phyloP scores from a whole-genome alignment of 2,888 invertebrate genomes.

The Cheilosia urbana region DNA sequence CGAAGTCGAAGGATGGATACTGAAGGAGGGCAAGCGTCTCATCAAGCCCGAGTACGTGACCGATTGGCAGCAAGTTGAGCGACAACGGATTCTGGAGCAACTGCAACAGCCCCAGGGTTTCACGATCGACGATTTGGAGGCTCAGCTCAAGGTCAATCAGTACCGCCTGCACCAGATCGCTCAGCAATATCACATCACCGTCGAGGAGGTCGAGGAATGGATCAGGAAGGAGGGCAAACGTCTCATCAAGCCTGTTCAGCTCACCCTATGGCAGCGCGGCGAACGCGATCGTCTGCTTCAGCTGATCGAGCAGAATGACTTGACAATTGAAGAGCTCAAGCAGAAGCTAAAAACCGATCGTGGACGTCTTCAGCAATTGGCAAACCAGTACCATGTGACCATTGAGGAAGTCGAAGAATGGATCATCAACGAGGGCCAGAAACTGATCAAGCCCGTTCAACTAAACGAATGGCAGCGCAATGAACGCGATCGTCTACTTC shows the following conservation, averaged over 20 bases:
- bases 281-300: slow-evolving; percentile 78
- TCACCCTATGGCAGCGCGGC: slow-evolving; percentile 78
- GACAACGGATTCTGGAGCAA: slow-evolving; percentile 78
- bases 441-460: slow-evolving; percentile 51
- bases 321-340: slow-evolving; percentile 80
- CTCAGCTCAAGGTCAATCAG: slow-evolving; percentile 78
- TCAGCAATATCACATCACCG: slow-evolving; percentile 79
- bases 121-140: slow-evolving; percentile 80
- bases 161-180: slow-evolving; percentile 78
- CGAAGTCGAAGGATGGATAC: slow-evolving; percentile 81
- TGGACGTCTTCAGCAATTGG: slow-evolving; percentile 77
- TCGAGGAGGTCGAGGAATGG: slow-evolving; percentile 82
- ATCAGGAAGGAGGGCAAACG: slow-evolving; percentile 78
- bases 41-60: slow-evolving; percentile 79
- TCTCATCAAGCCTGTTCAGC: slow-evolving; percentile 58
- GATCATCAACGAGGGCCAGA: slow-evolving; percentile 80
- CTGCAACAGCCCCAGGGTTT: slow-evolving; percentile 78
- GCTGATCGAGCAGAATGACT: slow-evolving; percentile 78
- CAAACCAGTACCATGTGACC: slow-evolving; percentile 79
- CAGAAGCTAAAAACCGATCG: slow-evolving; percentile 78
- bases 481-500: slow-evolving; percentile 78
- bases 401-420: slow-evolving; percentile 81
- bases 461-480: slow-evolving; percentile 78
- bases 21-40: slow-evolving; percentile 80
- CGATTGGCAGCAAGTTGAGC: slow-evolving; percentile 78